Conservation (phyloP, 2,888 invertebrate genomes). For the Deilephila porcellus region DNA sequence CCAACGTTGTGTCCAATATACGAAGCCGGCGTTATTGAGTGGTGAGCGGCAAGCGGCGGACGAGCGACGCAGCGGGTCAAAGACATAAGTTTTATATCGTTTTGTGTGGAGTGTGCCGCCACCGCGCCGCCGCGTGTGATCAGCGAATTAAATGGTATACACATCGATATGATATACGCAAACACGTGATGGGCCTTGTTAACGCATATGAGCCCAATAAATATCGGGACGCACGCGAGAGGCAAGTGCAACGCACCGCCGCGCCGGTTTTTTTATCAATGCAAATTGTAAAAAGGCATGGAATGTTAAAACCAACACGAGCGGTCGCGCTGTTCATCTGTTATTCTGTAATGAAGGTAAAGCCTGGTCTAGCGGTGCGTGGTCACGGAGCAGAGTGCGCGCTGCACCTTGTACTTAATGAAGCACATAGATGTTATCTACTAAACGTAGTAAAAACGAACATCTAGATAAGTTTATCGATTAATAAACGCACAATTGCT, state of each 20-base stretch:
- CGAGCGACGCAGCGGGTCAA: slow-evolving; percentile 27
- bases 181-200: slow-evolving; percentile 27
- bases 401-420: slow-evolving; percentile 2
- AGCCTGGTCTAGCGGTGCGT: not conserved
- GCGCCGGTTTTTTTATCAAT: slow-evolving; percentile 18
- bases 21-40: slow-evolving; percentile 23
- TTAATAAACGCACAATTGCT: not conserved
- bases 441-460: not conserved
- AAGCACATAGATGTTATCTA: not conserved
- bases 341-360: slow-evolving; percentile 8
- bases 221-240: slow-evolving; percentile 20
- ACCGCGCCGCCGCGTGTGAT: slow-evolving; percentile 40
- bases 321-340: not conserved
- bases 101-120: slow-evolving; percentile 49
- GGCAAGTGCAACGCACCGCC: slow-evolving; percentile 16
- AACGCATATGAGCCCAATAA: slow-evolving; percentile 16
- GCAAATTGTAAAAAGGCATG: slow-evolving; percentile 24
- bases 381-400: not conserved
- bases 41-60: not conserved
- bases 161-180: slow-evolving; percentile 26
- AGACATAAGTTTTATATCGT: slow-evolving; percentile 50
- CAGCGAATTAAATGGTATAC: slow-evolving; percentile 30
- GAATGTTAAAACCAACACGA: slow-evolving; percentile 23
- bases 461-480: not conserved
- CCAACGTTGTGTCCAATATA: no score